Evolutionary conservation across 2,888 invertebrate species (phyloP).

Genomic region (Dugesia japonica): DNA sequence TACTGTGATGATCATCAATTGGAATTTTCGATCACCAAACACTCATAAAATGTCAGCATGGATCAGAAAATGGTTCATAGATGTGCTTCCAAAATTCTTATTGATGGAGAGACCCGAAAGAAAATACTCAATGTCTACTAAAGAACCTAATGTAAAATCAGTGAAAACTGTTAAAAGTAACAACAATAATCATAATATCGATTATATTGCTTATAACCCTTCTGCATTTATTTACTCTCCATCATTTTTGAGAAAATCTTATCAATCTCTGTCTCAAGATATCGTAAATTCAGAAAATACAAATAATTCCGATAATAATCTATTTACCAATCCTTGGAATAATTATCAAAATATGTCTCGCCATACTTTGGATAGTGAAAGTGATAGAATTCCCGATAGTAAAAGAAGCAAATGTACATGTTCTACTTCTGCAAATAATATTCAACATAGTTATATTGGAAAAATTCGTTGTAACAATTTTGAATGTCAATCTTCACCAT

Average conservation of each 20-base stretch:
- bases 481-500: not conserved
- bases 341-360: not conserved
- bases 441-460: not conserved
- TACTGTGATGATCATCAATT: constrained; percentile 95
- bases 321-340: not conserved
- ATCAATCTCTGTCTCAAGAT: not conserved
- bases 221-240: constrained; percentile 8
- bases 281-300: not conserved
- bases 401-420: not conserved
- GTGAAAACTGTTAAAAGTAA: not conserved
- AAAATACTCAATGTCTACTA: constrained; percentile 5
- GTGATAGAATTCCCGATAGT: not conserved
- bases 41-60: constrained; percentile 95
- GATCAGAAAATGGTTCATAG: constrained; percentile 81
- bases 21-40: constrained; percentile 84
- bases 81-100: constrained; percentile 74
- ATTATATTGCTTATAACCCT: not conserved
- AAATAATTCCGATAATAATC: not conserved
- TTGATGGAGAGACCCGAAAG: constrained; percentile 76
- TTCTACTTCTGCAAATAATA: not conserved
- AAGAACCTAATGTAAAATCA: constrained; percentile 4
- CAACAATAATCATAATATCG: not conserved
- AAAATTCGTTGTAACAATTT: not conserved
- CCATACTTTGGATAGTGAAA: not conserved
- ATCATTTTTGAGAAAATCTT: constrained; percentile 12